These are phyloP conservation scores for Poecile montanus DNA, from an alignment of 2,797 vertebrate species.

Conservation along the genomic window DNA sequence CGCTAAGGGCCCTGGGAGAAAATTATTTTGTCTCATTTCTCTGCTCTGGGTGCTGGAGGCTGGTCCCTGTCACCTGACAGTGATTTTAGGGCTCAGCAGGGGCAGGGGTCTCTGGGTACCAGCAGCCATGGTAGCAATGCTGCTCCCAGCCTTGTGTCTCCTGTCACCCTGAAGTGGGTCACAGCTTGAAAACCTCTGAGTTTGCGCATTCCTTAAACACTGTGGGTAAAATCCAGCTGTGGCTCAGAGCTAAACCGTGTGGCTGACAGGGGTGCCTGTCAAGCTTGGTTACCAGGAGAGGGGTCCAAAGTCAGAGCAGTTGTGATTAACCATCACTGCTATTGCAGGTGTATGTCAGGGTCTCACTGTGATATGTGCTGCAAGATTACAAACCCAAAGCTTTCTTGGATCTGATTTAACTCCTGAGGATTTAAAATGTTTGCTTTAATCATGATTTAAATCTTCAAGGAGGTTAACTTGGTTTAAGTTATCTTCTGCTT, in stretches of 20 bases:
- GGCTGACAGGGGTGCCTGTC: background rate
- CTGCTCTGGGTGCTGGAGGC: background rate
- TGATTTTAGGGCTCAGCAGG: background rate
- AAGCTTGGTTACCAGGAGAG: background rate
- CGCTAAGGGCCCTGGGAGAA: background rate
- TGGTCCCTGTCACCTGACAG: background rate
- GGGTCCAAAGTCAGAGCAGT: background rate
- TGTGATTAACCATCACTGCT: background rate
- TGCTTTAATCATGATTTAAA: background rate
- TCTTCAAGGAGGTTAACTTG: background rate
- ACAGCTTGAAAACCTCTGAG: background rate
- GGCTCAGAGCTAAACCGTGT: background rate
- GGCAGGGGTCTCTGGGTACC: fast-evolving
- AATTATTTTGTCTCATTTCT: background rate
- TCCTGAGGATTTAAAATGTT: background rate
- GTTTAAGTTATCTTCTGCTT: background rate
- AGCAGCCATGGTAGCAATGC: background rate
- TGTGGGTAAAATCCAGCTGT: background rate
- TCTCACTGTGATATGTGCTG: background rate
- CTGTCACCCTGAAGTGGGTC: background rate
- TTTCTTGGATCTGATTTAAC: background rate
- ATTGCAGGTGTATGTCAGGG: background rate
- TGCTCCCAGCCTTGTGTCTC: background rate
- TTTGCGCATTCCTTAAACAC: background rate
- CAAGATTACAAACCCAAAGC: background rate